Evolutionary conservation across 1,140 invertebrate species (phyloP), one percentile per base, ranked within the genome.

Genomic region (Riptortus pedestris): DNA sequence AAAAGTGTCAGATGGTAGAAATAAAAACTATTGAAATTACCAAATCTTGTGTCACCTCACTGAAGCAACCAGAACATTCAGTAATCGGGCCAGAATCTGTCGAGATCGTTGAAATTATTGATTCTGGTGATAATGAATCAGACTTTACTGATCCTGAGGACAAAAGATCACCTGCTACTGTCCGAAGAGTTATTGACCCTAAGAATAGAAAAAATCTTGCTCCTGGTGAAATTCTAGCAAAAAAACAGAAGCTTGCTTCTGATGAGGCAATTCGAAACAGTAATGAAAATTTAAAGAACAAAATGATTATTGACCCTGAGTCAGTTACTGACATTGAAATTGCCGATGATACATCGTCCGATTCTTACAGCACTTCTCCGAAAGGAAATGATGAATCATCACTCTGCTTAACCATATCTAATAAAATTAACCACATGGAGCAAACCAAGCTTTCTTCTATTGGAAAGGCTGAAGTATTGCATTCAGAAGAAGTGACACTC

Each of bases 1-100:
- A 27, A 51, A 48, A 68, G 26, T 79, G 78, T 66, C 73, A 75
- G 55, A 72, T 81, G n/a, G 79, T 81, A 1, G 83, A 80, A 66
- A 69, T 84, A 58, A 73, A 81, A 74, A 77, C 79, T 73, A 72
- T 78, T 72, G 80, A 81, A 70, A 80, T 81, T 51, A 68, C 78
- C 2, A 80, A 79, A 68, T 75, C 77, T 1, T 67, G 75, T 14
- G 75, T 77, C 2, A 72, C 74, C 3, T 68, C 74, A 3, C 63
- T 79, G 67, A 70, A 79, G 73, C 72, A 78, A 65, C 68, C 77
- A 65, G 72, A 80, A 72, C 77, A 78, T 63, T 73, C 74, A 31
- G 71, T 76, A 18, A 47, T 62, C 3, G 33, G 27, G 22, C 65
- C 65, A 11, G 79, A 79, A 65, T 76, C 74, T 63, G 79, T 80